Evolutionary conservation across 2,888 invertebrate species (phyloP), one percentile per base, ranked within the genome.

Genomic region (Acanthococcus lagerstroemiae): DNA sequence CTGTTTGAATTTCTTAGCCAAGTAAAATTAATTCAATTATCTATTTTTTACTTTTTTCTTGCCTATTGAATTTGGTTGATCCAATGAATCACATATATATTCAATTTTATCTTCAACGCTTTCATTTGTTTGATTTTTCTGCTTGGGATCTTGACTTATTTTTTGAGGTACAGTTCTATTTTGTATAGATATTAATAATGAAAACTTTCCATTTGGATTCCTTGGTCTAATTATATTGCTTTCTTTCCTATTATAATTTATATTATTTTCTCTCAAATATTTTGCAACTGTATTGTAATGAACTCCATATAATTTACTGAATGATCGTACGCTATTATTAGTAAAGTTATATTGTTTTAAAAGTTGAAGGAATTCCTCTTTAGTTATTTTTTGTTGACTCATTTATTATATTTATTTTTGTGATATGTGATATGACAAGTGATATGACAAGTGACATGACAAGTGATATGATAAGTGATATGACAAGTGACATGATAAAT

Each of bases 41-140:
- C 21, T 48, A 48, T 48, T 48, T 48, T 48, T 48, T n/a, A 48
- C 48, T 48, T 21, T 48, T 48, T n/a, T n/a, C 48, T 48, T 48
- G 21, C 21, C 48, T 19, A 48, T 48, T 48, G 37, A 15, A 37
- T 3, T 37, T 37, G 37, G 37, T 37, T 37, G 37, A 37, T 37
- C n/a, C 37, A 37, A 37, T 37, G 37, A 37, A 37, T 37, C n/a
- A 37, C 37, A 37, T 37, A 37, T 37, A 37, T 37, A 37, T 37
- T 37, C 37, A 37, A 37, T 37, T 37, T 37, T 37, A 37, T 37
- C 37, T 37, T 37, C 37, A 37, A 37, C n/a, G 37, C 37, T 37
- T 37, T 37, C 37, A 37, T 37, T 37, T 37, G 37, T 37, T 37
- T 37, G 37, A 37, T 15, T 37, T 37, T 37, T 37, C 37, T 37